Conservation (phyloP, 1,140 invertebrate genomes). For the Microplitis demolitor region DNA sequence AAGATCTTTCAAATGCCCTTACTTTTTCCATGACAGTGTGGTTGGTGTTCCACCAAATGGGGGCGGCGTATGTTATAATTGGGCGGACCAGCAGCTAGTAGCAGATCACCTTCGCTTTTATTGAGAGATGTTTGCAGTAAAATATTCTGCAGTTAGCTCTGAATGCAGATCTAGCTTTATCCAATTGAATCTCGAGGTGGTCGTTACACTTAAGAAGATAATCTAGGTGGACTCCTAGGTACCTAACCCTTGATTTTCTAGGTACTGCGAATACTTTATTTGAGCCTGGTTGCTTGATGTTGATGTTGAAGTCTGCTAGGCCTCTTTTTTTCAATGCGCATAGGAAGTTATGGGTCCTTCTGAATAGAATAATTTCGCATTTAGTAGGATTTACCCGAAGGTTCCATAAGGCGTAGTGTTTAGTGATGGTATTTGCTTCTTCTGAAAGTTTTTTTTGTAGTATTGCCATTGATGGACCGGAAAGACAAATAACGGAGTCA, state of each 20-base stretch:
- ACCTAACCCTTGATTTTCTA: conserved; percentile 11
- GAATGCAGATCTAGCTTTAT: conserved; percentile 14
- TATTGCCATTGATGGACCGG: too few relatives aligned
- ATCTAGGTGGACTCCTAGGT: conserved; percentile 16
- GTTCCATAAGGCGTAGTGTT: too few relatives aligned
- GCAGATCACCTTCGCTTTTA: conserved; percentile 22
- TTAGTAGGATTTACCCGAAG: too few relatives aligned
- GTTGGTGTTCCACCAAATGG: conserved; percentile 6
- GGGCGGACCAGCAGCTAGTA: conserved; percentile 30
- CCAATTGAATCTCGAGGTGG: conserved; percentile 18
- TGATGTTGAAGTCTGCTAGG: too few relatives aligned
- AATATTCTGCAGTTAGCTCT: conserved; percentile 10
- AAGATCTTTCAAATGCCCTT: conserved; percentile 13
- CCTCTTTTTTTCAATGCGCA: too few relatives aligned
- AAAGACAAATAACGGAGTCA: too few relatives aligned
- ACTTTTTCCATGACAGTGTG: background rate
- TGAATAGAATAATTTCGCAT: too few relatives aligned
- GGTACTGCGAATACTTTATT: background rate
- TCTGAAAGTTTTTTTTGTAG: too few relatives aligned
- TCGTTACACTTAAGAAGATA: background rate
- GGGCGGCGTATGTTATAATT: conserved; percentile 25
- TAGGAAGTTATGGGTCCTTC: too few relatives aligned
- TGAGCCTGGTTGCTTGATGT: too few relatives aligned
- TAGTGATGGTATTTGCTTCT: too few relatives aligned
- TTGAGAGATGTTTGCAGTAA: conserved; percentile 7